A percentile compares a stretch with the other conserved stretches of the same genome.
Conservation (phyloP, 2,888 invertebrate genomes). For the Diaphora mendica region DNA sequence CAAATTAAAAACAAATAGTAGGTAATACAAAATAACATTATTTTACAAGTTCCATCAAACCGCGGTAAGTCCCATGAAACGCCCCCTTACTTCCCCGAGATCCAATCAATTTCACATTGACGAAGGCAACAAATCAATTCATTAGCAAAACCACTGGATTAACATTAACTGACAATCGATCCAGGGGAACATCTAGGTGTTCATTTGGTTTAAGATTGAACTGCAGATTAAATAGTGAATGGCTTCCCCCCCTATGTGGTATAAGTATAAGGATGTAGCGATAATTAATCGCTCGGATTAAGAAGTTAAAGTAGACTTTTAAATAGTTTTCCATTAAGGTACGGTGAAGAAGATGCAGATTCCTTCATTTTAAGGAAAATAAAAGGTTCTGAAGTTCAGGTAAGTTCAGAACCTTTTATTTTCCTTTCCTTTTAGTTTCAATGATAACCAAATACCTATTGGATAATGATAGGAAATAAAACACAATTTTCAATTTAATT, state of each 20-base stretch:
- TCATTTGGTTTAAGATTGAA: conserved; percentile 83
- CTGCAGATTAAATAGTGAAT: conserved; percentile 79
- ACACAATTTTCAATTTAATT: too few species aligned
- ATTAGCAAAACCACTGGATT: conserved; percentile 78
- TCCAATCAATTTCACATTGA: conserved; percentile 61
- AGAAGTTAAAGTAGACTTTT: neutral
- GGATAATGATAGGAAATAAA: too few species aligned
- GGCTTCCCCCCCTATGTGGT: conserved; percentile 65
- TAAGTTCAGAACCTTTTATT: too few species aligned
- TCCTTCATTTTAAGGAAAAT: too few species aligned
- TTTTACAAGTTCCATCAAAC: conserved; percentile 6
- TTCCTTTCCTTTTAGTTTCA: too few species aligned
- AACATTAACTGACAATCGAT: conserved; percentile 76
- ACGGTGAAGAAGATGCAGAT: too few species aligned
- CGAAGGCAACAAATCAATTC: conserved; percentile 78
- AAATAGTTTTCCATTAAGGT: neutral
- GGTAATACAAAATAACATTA: neutral
- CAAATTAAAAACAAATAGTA: neutral
- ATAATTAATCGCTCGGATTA: neutral
- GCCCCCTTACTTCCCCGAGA: conserved; percentile 1
- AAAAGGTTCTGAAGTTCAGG: too few species aligned
- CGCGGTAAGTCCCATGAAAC: neutral
- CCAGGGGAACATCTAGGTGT: conserved; percentile 75
- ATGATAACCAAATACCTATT: too few species aligned
- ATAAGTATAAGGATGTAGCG: conserved; percentile 39